phyloP scores from a whole-genome alignment of 2,888 invertebrate genomes.

The Criorhina ranunculi region DNA sequence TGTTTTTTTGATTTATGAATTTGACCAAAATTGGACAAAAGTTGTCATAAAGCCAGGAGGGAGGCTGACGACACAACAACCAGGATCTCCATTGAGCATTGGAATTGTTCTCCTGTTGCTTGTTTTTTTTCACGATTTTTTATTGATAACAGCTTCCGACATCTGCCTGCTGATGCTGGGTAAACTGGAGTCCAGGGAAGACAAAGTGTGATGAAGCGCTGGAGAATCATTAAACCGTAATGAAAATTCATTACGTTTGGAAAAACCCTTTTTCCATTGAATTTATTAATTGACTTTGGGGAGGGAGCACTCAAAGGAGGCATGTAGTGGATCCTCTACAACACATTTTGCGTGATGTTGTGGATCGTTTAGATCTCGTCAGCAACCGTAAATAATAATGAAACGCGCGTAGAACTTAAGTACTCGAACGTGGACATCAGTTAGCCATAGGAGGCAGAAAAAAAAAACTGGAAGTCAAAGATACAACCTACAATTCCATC shows the following conservation, averaged over 20 bases:
- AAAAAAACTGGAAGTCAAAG: not conserved
- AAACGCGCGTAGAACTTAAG: slow-evolving; percentile 71
- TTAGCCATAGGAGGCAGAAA: slow-evolving; percentile 28
- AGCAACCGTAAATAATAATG: slow-evolving; percentile 73
- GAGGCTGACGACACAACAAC: not conserved
- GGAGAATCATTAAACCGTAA: slow-evolving; percentile 68
- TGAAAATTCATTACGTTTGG: slow-evolving; percentile 74
- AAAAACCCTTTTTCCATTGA: slow-evolving; percentile 64
- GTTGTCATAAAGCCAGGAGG: slow-evolving; percentile 76
- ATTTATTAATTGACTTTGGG: slow-evolving; percentile 73
- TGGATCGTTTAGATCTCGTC: slow-evolving; percentile 66
- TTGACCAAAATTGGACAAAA: slow-evolving; percentile 79
- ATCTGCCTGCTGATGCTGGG: slow-evolving; percentile 24
- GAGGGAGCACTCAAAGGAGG: slow-evolving; percentile 9
- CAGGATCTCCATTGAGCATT: slow-evolving; percentile 31
- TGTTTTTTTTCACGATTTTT: slow-evolving; percentile 26
- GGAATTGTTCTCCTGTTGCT: slow-evolving; percentile 30
- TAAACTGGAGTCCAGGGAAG: not conserved
- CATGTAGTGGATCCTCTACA: slow-evolving; percentile 17
- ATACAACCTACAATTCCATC: slow-evolving; percentile 50
- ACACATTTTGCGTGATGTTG: slow-evolving; percentile 57
- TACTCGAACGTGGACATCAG: slow-evolving; percentile 65
- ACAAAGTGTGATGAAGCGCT: slow-evolving; percentile 66
- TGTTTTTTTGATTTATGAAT: slow-evolving; percentile 80
- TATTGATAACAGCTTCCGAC: slow-evolving; percentile 73